phyloP scores from a whole-genome alignment of 2,888 invertebrate genomes.

The Archips xylosteana region DNA sequence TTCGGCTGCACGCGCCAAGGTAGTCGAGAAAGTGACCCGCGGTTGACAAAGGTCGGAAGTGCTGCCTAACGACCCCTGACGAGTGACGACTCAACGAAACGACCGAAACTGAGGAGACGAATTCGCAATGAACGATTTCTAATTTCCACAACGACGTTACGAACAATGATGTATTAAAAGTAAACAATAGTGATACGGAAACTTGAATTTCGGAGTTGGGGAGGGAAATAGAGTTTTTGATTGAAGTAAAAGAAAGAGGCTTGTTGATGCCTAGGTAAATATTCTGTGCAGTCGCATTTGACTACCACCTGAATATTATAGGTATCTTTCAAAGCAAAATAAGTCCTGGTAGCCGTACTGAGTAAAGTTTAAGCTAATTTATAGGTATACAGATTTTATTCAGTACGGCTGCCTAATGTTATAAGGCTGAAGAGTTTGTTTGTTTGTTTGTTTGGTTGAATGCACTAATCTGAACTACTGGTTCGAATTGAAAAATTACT shows the following conservation, averaged over 20 bases:
- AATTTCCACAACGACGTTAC: constrained; percentile 47
- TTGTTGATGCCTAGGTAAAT: no score
- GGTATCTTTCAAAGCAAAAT: no score
- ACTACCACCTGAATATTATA: no score
- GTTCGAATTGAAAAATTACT: no score
- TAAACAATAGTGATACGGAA: constrained; percentile 25
- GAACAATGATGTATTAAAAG: constrained; percentile 32
- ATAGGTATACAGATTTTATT: no score
- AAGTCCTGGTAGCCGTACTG: no score
- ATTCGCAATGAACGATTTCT: constrained; percentile 56
- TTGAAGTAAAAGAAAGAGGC: background rate
- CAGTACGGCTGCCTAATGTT: no score
- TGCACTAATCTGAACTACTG: no score
- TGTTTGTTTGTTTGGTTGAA: no score
- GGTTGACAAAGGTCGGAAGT: constrained; percentile 82
- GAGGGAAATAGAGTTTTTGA: constrained; percentile 9
- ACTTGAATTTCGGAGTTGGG: constrained; percentile 4
- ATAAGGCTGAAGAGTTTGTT: no score
- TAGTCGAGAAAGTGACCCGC: constrained; percentile 70
- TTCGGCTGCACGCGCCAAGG: constrained; percentile 44
- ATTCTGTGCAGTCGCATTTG: no score
- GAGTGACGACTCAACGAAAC: constrained; percentile 59
- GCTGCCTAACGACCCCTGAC: constrained; percentile 75
- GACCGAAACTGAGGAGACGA: constrained; percentile 51
- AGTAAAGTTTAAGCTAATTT: no score